Evolutionary conservation across 2,797 vertebrate genomes (phyloP).

Genomic region (Peromyscus eremicus): DNA sequence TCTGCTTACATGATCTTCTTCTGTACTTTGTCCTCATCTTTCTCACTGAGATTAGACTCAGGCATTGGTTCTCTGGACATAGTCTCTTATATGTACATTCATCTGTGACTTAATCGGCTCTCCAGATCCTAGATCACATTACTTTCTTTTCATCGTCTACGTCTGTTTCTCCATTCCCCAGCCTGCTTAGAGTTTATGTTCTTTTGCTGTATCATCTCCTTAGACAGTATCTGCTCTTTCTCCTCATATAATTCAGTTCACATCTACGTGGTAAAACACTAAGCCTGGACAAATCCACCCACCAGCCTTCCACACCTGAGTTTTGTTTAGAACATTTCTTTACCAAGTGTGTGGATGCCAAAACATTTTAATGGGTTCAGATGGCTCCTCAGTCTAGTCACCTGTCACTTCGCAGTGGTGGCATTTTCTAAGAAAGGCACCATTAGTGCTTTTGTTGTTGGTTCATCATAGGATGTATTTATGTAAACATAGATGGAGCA

Average conservation of each 20-base stretch:
- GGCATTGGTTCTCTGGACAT: neutral
- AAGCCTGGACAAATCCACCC: neutral
- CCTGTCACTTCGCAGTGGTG: neutral
- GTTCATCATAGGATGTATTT: neutral
- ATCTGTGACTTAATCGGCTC: neutral
- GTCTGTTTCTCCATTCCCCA: neutral
- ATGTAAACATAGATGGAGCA: neutral
- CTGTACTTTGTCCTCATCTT: neutral
- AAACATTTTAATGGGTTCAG: neutral
- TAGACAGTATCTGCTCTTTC: neutral
- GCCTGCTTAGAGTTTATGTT: neutral
- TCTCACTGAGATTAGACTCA: neutral
- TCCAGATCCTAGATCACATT: neutral
- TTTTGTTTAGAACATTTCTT: slow-evolving; percentile 17
- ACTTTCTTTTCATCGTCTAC: neutral
- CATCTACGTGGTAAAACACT: neutral
- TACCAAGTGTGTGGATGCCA: neutral
- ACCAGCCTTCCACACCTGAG: neutral
- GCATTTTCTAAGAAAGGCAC: neutral
- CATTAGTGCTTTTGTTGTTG: neutral
- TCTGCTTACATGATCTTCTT: neutral
- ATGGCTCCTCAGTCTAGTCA: neutral
- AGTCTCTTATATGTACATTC: neutral
- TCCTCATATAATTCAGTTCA: neutral
- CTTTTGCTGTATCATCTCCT: neutral